Conservation (phyloP, 2,888 invertebrate species). For the Xanthia icteritia region DNA sequence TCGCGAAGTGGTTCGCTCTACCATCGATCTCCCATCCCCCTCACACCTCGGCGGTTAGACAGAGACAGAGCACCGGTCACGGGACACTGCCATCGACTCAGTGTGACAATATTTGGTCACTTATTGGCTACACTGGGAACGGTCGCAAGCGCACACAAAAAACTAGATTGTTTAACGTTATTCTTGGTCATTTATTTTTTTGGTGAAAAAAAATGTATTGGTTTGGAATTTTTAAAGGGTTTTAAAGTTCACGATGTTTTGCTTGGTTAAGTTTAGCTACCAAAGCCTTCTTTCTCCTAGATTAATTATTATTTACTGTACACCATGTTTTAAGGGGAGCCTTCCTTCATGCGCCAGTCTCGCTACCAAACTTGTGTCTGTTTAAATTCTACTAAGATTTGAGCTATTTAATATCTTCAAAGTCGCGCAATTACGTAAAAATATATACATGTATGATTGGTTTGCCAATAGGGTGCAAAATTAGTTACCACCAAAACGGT, state of each 20-base stretch:
- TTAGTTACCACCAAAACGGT: too few species aligned
- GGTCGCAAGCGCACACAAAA: slow-evolving; percentile 57
- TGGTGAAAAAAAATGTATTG: slow-evolving; percentile 37
- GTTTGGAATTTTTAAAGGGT: slow-evolving; percentile 41
- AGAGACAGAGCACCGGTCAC: slow-evolving; percentile 74
- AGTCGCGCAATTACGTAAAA: too few species aligned
- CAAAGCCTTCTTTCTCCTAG: background rate
- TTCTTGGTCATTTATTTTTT: slow-evolving; percentile 55
- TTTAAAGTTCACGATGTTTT: slow-evolving; percentile 29
- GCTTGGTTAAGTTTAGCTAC: background rate
- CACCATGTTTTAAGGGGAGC: too few species aligned
- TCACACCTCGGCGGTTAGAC: slow-evolving; percentile 65
- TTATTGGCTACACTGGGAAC: slow-evolving; percentile 86
- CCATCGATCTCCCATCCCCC: slow-evolving; percentile 67
- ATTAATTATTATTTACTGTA: background rate
- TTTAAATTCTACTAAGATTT: too few species aligned
- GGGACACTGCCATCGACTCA: slow-evolving; percentile 73
- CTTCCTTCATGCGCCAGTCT: too few species aligned
- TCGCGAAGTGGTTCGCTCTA: slow-evolving; percentile 75
- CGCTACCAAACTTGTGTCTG: too few species aligned
- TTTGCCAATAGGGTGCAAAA: too few species aligned
- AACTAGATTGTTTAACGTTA: slow-evolving; percentile 65
- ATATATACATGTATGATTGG: too few species aligned
- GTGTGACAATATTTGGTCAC: slow-evolving; percentile 86
- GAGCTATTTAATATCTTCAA: too few species aligned